These are phyloP conservation scores for Suncus etruscus DNA, from an alignment of 2,113 vertebrate genomes.

Conservation along the genomic window DNA sequence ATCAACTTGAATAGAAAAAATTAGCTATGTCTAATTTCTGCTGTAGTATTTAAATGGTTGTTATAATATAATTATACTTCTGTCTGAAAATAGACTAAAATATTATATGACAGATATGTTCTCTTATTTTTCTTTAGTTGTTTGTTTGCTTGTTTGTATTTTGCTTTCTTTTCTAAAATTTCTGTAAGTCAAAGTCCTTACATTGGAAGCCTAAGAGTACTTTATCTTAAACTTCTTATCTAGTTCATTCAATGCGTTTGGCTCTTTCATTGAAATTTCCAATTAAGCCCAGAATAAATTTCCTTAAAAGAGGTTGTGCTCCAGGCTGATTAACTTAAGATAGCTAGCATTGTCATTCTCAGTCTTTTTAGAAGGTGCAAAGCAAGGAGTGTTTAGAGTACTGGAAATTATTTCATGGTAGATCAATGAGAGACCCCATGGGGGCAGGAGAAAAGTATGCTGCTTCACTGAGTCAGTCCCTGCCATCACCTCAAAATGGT, in stretches of 20 bases:
- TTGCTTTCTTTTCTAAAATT: constrained; percentile 29
- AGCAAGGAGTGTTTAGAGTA: background rate
- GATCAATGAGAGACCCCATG: background rate
- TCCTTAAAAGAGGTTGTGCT: background rate
- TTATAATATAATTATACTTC: background rate
- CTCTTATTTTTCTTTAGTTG: background rate
- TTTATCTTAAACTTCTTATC: background rate
- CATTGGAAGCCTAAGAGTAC: background rate
- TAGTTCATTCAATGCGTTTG: constrained; percentile 25
- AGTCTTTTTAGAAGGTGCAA: background rate
- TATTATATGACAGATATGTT: background rate
- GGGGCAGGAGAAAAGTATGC: background rate
- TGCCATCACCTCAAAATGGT: background rate
- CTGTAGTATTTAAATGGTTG: constrained; percentile 4
- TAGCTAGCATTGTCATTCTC: background rate
- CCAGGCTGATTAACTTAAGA: background rate
- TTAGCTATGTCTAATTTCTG: constrained; percentile 5
- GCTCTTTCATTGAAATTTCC: constrained; percentile 26
- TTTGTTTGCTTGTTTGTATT: background rate
- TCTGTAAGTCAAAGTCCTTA: background rate
- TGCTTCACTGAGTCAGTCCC: background rate
- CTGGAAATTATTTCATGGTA: background rate
- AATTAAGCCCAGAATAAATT: background rate
- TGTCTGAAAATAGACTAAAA: constrained; percentile 8
- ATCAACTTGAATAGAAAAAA: constrained; percentile 27